Evolutionary conservation across 2,113 vertebrate genomes (phyloP).

Genomic region (Oncorhynchus gorbuscha): DNA sequence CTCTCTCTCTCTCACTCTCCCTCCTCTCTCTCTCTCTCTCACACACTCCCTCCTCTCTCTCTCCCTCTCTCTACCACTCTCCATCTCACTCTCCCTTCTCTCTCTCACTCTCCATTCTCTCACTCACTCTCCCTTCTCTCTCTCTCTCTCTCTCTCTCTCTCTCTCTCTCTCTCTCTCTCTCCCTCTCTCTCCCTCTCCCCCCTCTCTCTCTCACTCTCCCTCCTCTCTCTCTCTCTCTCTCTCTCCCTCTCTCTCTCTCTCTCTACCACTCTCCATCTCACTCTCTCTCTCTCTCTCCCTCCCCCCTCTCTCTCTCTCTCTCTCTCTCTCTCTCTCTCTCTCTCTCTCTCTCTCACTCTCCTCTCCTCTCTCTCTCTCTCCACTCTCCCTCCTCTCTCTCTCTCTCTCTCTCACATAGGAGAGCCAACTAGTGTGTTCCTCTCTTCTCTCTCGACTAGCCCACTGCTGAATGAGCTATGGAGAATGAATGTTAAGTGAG

Average conservation of each 20-base stretch:
- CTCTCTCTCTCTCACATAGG: no score
- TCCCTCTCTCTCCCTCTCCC: no score
- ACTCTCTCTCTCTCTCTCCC: no score
- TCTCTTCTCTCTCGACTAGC: neutral
- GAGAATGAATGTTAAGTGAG: no score
- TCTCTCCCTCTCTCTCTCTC: neutral
- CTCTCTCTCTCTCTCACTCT: neutral
- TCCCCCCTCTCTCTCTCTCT: no score
- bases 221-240: neutral
- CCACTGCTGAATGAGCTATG: neutral
- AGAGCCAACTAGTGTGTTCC: neutral
- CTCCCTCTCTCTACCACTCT: no score
- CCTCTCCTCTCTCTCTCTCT: no score
- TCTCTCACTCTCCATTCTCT: no score
- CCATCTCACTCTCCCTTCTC: no score
- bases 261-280: no score
- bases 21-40: neutral
- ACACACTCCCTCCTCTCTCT: neutral
- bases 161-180: neutral
- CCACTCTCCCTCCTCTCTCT: no score
- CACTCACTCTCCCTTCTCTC: neutral
- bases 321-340: neutral
- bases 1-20: neutral
- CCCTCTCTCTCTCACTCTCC: no score
- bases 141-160: conserved; percentile 14